Evolutionary conservation across 2,113 vertebrate species (phyloP).

Genomic region (Trogon surrucura): DNA sequence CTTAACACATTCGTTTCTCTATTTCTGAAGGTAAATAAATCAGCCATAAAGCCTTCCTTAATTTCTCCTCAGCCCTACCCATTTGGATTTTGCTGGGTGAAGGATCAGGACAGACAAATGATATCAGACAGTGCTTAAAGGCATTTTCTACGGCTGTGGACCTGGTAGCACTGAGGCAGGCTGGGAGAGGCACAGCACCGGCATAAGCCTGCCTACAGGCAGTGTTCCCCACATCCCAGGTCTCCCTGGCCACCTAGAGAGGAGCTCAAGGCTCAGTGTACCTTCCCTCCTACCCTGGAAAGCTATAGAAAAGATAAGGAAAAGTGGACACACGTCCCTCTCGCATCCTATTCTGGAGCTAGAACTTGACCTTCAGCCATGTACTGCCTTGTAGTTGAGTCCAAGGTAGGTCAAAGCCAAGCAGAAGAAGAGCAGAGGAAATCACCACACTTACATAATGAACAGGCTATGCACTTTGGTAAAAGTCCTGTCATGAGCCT

Average conservation of each 20-base stretch:
- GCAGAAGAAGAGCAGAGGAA: neutral
- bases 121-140: too few species aligned
- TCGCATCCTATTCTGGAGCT: neutral
- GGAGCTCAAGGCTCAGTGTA: neutral
- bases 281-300: neutral
- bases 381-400: neutral
- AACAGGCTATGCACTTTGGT: neutral
- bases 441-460: neutral
- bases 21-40: neutral
- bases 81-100: neutral
- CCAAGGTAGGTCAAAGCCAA: neutral
- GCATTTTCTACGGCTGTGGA: neutral
- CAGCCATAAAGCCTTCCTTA: neutral
- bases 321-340: neutral
- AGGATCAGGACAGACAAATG: neutral
- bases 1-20: neutral
- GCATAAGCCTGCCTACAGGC: accelerated
- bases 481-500: neutral
- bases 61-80: neutral
- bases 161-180: neutral
- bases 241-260: too few species aligned
- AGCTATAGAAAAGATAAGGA: neutral
- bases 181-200: accelerated
- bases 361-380: neutral
- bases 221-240: neutral